Base-by-base conservation (phyloP, 2,113 vertebrate genomes). In the Meleagris gallopavo region DNA sequence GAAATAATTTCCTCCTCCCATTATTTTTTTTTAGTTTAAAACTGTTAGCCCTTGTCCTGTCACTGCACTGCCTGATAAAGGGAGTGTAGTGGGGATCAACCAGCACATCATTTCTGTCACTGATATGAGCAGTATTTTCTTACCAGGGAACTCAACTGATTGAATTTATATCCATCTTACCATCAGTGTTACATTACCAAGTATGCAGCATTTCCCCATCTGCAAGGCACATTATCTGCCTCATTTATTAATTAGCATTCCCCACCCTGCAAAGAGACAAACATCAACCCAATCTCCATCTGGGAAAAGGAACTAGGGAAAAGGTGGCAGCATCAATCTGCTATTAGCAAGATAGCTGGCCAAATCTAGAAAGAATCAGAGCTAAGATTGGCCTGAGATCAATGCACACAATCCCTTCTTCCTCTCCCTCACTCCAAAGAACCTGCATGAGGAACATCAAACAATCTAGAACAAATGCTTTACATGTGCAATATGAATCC, bases 401-500 rank as follows among this genome's bases (percentile, higher is more conserved):
- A 82, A 73, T 0, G 6, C 43, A 60, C 5, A 83, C 36, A 76
- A 34, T 3, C 21, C 22, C 20, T 0, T 55, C 46, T 25, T 71
- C 46, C 43, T 66, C 69, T 50, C 21, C 48, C 11, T 50, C 48
- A 36, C 15, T 67, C 54, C 41, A 32, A 80, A 29, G 45, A 45
- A 64, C 13, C 48, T 41, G 8, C 24, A 60, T 40, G 55, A 86
- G 54, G 45, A 81, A 32, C 29, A 29, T 45, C 41, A 58, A 96
- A 45, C 22, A 76, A 66, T 45, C 17, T 10, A 76, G 48, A 89
- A 89, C 4, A 62, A 93, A 75, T 36, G 30, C 72, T 64, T 96
- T 95, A 99, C 99, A 40, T 99, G 99, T 78, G 99, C 99, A 38
- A 99, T 97, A 95, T 99, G 98, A 81, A 99, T 99, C 99, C 99